These are phyloP conservation scores for Odontomyia ornata DNA, from an alignment of 2,888 invertebrate genomes.

Conservation along the genomic window DNA sequence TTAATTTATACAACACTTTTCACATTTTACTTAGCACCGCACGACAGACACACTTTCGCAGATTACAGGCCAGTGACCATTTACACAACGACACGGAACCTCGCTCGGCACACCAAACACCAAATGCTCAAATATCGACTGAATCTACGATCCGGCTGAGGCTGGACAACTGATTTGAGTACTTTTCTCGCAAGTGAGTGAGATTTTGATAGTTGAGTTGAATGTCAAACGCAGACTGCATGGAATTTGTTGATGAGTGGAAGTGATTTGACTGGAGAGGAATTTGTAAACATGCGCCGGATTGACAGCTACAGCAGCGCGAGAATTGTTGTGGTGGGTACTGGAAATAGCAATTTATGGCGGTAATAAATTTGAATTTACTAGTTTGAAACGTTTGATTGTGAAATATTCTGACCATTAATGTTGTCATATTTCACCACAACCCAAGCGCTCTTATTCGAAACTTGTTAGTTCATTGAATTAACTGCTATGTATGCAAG, in stretches of 20 bases:
- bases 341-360: background rate
- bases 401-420: no score
- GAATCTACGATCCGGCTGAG: background rate
- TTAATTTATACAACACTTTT: background rate
- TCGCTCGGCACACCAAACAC: background rate
- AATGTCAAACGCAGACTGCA: no score
- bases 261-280: background rate
- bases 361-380: background rate
- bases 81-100: background rate
- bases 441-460: no score
- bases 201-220: no score
- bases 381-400: no score
- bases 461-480: no score
- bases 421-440: no score
- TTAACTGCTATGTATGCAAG: no score
- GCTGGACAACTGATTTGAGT: slow-evolving; percentile 21
- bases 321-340: background rate
- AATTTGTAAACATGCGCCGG: slow-evolving; percentile 36
- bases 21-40: background rate
- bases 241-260: background rate
- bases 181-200: no score
- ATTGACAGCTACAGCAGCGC: background rate
- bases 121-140: background rate
- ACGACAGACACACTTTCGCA: background rate
- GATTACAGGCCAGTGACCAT: background rate